A percentile compares a stretch with the other conserved stretches of the same genome.
Conservation (phyloP, 1,140 invertebrate species). For the Daktulosphaira vitifoliae region DNA sequence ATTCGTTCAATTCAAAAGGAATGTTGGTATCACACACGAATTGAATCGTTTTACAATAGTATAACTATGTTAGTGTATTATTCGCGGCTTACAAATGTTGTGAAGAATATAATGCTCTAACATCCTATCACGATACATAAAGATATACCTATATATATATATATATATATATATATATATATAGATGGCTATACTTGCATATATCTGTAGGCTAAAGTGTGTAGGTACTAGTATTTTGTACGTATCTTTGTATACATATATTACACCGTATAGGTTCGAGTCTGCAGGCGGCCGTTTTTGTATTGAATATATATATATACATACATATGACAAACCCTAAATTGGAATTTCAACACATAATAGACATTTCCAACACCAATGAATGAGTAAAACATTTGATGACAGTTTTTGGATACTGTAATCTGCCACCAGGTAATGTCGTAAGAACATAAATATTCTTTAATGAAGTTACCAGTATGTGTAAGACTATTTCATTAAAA, state of each 20-base stretch:
- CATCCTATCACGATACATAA: constrained; percentile 24
- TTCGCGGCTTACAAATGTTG: constrained; percentile 1
- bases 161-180: neutral
- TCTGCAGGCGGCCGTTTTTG: constrained; percentile 23
- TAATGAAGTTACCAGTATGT: too few relatives aligned
- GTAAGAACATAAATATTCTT: too few relatives aligned
- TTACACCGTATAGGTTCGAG: constrained; percentile 4
- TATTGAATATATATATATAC: neutral
- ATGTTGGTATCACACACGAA: neutral
- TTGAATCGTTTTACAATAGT: constrained; percentile 26
- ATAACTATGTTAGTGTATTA: neutral
- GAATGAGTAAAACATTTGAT: constrained; percentile 24
- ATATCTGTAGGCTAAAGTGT: too few relatives aligned
- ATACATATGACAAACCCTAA: too few relatives aligned
- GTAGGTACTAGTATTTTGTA: too few relatives aligned
- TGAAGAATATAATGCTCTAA: constrained; percentile 20
- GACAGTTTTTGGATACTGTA: constrained; percentile 12
- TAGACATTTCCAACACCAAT: constrained; percentile 19
- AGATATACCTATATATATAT: constrained; percentile 11
- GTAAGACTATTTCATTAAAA: too few relatives aligned
- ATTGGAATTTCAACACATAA: constrained; percentile 29
- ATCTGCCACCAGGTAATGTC: too few relatives aligned
- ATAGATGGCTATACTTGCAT: too few relatives aligned
- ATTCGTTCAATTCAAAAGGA: constrained; percentile 26
- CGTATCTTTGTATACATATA: neutral